Evolutionary conservation across 2,888 invertebrate species (phyloP).

Genomic region (Boloria selene): DNA sequence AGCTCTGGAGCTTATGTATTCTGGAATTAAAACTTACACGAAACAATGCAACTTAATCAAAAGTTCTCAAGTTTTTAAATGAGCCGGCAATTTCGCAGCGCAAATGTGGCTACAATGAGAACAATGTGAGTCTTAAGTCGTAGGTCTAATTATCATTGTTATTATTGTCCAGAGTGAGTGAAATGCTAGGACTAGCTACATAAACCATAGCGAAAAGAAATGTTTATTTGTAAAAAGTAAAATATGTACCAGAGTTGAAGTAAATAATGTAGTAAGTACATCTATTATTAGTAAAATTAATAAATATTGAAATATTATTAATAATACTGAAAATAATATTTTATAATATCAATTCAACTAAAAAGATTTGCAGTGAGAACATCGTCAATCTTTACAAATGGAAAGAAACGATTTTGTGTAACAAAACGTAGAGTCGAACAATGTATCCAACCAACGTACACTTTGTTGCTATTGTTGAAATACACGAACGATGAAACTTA

Average conservation of each 20-base stretch:
- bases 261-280: too few relatives aligned
- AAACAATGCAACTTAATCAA: slow-evolving; percentile 54
- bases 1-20: slow-evolving; percentile 44
- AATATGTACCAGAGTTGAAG: background rate
- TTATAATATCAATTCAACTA: slow-evolving; percentile 1
- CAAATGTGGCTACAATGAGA: slow-evolving; percentile 38
- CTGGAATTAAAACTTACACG: slow-evolving; percentile 50
- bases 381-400: slow-evolving; percentile 17
- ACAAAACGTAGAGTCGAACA: slow-evolving; percentile 29
- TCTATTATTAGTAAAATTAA: too few relatives aligned
- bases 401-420: slow-evolving; percentile 21
- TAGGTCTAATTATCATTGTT: slow-evolving; percentile 29
- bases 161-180: slow-evolving; percentile 21
- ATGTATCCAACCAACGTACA: slow-evolving; percentile 26
- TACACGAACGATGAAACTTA: slow-evolving; percentile 32
- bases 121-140: slow-evolving; percentile 35
- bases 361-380: slow-evolving; percentile 3
- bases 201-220: too few relatives aligned
- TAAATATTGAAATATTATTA: too few relatives aligned
- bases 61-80: slow-evolving; percentile 35
- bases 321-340: background rate
- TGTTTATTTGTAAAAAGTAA: background rate
- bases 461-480: slow-evolving; percentile 33
- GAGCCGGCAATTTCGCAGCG: slow-evolving; percentile 36
- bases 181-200: slow-evolving; percentile 20